These are phyloP conservation scores for Frankliniella intonsa DNA, from an alignment of 2,888 invertebrate species.

Conservation along the genomic window DNA sequence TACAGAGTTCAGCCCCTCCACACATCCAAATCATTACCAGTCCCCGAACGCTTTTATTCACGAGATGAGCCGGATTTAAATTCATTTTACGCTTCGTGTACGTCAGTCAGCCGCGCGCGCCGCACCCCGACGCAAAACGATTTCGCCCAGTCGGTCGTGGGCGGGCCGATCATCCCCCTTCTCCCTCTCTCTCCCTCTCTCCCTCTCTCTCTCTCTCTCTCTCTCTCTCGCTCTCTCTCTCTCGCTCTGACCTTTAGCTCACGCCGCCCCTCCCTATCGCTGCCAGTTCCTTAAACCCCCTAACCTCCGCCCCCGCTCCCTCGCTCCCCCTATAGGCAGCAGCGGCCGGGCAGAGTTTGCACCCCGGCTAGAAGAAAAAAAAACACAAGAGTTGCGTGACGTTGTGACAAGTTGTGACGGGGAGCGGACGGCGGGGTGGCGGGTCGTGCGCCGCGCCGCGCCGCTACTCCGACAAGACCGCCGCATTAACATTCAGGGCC, in stretches of 20 bases:
- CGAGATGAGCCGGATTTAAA: neutral
- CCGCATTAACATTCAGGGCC: no score
- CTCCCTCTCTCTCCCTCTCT: no score
- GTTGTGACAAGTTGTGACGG: no score
- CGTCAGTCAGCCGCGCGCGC: neutral
- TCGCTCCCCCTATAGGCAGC: neutral
- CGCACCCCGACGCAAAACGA: neutral
- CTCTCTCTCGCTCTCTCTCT: neutral
- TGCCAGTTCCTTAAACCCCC: neutral
- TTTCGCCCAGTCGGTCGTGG: neutral
- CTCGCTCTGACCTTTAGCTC: neutral
- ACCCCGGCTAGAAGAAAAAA: no score
- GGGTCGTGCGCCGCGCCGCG: no score
- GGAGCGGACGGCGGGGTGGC: no score
- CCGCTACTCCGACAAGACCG: no score
- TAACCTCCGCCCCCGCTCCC: neutral
- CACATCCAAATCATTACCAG: neutral
- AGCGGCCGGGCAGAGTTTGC: no score
- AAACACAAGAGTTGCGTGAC: no score
- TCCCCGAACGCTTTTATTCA: neutral
- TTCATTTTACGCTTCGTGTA: conserved; percentile 1
- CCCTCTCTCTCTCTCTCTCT: neutral
- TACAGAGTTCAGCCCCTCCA: neutral
- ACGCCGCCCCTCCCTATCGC: neutral
- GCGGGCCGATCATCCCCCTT: neutral